Conservation (phyloP, 64 coral and sea anemone species). For the Montipora capricornis region DNA sequence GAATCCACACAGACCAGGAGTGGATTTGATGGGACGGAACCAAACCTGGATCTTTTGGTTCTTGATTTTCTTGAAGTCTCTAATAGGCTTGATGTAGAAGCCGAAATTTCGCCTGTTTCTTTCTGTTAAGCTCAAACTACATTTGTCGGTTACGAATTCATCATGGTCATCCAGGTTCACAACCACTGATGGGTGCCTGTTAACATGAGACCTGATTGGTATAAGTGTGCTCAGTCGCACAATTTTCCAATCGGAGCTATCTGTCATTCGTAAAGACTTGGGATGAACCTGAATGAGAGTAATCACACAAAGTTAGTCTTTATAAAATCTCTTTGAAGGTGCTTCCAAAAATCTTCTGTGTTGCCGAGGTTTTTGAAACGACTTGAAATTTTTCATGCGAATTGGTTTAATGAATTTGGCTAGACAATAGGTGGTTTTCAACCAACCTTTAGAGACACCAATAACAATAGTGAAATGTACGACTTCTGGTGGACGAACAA, state of each 20-base stretch:
- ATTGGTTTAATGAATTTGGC: too few relatives aligned
- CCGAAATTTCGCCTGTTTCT: conserved; percentile 71
- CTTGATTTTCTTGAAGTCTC: conserved; percentile 79
- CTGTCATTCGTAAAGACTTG: conserved; percentile 53
- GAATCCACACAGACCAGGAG: conserved; percentile 79
- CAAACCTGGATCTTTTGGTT: conserved; percentile 53
- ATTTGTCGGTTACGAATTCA: conserved; percentile 83
- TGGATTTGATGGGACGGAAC: conserved; percentile 64
- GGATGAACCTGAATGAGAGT: conserved; percentile 64
- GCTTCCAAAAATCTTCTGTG: too few relatives aligned
- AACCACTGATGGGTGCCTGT: conserved; percentile 35
- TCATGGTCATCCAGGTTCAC: conserved; percentile 59
- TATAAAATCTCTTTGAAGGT: too few relatives aligned
- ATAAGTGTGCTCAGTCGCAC: conserved; percentile 48
- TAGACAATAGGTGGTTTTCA: too few relatives aligned
- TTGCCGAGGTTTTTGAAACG: too few relatives aligned
- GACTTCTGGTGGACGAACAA: too few relatives aligned
- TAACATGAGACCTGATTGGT: conserved; percentile 74
- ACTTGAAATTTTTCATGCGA: too few relatives aligned
- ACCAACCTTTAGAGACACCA: too few relatives aligned
- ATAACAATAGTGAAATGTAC: too few relatives aligned
- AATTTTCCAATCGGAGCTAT: conserved; percentile 72
- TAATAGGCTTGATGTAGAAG: conserved; percentile 80
- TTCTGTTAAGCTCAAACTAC: conserved; percentile 69
- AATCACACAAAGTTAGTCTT: not conserved